phyloP scores from a whole-genome alignment of 2,113 vertebrate species.

The Macrotis lagotis region DNA sequence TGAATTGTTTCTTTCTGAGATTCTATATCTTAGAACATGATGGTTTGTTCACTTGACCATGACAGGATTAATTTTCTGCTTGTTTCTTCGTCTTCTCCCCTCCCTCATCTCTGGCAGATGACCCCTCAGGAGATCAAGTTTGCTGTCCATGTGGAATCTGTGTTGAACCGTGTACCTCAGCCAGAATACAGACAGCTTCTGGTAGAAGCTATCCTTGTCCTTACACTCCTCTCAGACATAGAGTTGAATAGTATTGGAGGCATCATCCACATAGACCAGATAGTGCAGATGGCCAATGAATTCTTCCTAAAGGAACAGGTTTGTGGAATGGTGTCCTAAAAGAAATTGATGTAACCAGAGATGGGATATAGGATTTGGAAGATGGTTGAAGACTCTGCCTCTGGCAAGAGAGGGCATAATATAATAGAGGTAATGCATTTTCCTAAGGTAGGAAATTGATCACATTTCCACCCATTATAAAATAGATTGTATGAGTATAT shows the following conservation, averaged over 20 bases:
- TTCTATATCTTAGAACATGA: constrained; percentile 18
- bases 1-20: accelerated
- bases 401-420: background rate
- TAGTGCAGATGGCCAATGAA: constrained; percentile 94
- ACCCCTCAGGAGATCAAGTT: constrained; percentile 97
- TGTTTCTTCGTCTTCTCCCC: constrained; percentile 25
- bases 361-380: background rate
- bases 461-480: constrained; percentile 37
- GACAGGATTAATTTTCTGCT: background rate
- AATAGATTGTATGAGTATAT: background rate
- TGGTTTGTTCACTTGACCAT: background rate
- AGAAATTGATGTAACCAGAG: background rate
- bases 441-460: constrained; percentile 50
- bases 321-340: constrained; percentile 20
- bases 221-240: constrained; percentile 92
- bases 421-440: constrained; percentile 51
- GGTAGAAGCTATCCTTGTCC: constrained; percentile 95
- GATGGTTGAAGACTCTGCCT: background rate
- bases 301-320: constrained; percentile 96
- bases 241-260: constrained; percentile 93
- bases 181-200: constrained; percentile 97
- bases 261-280: constrained; percentile 90
- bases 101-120: constrained; percentile 86
- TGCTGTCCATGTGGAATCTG: constrained; percentile 96
- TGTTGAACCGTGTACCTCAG: constrained; percentile 96